Conservation (phyloP, 2,888 invertebrate genomes). For the Sipunculus nudus region DNA sequence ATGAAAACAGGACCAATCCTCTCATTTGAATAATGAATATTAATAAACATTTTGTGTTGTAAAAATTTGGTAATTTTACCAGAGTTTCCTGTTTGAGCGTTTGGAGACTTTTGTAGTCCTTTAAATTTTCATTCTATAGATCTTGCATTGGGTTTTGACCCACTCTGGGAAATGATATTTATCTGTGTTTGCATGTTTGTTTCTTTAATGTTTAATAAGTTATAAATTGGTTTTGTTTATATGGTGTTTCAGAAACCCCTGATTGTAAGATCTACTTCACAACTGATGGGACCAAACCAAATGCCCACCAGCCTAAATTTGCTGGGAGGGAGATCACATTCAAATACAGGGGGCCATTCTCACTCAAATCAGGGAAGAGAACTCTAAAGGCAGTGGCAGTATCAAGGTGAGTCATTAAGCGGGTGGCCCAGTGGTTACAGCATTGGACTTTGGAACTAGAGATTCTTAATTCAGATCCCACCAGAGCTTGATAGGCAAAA, state of each 20-base stretch:
- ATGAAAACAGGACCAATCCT: too few species aligned
- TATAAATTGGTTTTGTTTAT: neutral
- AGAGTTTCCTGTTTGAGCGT: too few species aligned
- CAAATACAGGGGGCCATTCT: slow-evolving; percentile 65
- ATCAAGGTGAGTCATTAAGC: slow-evolving; percentile 50
- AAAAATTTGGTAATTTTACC: too few species aligned
- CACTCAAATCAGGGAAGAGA: slow-evolving; percentile 63
- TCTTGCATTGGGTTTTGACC: too few species aligned
- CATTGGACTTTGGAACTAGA: too few species aligned
- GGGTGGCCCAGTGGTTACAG: neutral
- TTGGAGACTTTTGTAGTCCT: too few species aligned
- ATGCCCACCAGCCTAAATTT: slow-evolving; percentile 61
- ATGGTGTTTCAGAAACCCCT: slow-evolving; percentile 54
- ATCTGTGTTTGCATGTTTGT: too few species aligned
- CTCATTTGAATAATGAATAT: too few species aligned
- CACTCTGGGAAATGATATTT: neutral
- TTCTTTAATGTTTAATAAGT: too few species aligned
- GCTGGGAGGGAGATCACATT: slow-evolving; percentile 62
- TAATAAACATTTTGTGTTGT: too few species aligned
- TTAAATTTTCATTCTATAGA: too few species aligned
- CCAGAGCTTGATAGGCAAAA: neutral
- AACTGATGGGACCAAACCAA: slow-evolving; percentile 66
- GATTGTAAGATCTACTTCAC: slow-evolving; percentile 64
- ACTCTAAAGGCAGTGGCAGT: slow-evolving; percentile 63
- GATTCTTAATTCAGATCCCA: neutral